Evolutionary conservation across 30 jellyfish, hydroid and myxozoan genomes (phyloP).

Genomic region (Turritopsis dohrnii): DNA sequence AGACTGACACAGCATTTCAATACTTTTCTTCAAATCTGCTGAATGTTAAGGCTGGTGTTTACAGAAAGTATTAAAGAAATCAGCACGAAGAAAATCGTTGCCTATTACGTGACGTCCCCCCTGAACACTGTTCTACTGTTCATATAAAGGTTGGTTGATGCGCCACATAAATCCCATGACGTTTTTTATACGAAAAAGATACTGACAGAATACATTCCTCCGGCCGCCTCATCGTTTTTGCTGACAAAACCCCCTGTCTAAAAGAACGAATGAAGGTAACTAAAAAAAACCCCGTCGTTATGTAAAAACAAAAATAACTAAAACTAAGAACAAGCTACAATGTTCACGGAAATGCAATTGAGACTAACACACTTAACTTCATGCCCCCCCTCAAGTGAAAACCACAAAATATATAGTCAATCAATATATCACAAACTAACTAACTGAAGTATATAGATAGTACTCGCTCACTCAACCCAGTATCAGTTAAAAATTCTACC

Average conservation of each 20-base stretch:
- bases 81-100: not conserved
- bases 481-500: constrained; percentile 31
- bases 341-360: too few species aligned
- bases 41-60: not conserved
- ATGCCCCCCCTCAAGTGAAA: too few species aligned
- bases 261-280: not conserved
- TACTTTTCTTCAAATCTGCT: constrained; percentile 57
- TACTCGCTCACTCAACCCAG: not conserved
- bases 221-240: constrained; percentile 89
- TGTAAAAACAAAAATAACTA: too few species aligned
- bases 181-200: constrained; percentile 43
- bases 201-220: constrained; percentile 96
- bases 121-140: not conserved
- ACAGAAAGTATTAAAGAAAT: not conserved
- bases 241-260: constrained; percentile 77
- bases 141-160: not conserved
- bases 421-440: not conserved
- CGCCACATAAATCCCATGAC: not conserved
- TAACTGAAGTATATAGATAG: not conserved
- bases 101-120: not conserved
- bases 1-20: constrained; percentile 61
- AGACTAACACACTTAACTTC: too few species aligned
- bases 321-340: too few species aligned
- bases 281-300: not conserved
- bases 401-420: not conserved